Base-by-base conservation (phyloP, 2,888 invertebrate genomes). In the Odontothrips loti region DNA sequence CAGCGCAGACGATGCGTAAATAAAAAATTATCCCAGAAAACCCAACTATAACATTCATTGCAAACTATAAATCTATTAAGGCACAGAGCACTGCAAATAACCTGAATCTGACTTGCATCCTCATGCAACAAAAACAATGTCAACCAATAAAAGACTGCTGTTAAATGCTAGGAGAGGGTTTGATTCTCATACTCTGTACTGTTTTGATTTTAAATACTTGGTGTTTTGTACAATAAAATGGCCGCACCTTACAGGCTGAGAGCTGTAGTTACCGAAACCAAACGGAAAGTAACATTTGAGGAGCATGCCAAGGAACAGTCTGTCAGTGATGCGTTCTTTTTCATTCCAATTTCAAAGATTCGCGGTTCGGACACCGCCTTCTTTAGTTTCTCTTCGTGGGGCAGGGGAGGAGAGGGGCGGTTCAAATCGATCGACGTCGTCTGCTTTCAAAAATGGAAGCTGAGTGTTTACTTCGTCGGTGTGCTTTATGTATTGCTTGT, bases 361-460 rank as follows among this genome's bases (percentile, higher is more conserved):
- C 34, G 34, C 34, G 34, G 34, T 6, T 43, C 6, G 3, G 34
- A 43, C 34, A 43, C 34, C 6, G 34, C 34, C 34, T 43, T 43
- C 34, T 43, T 6, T 43, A 43, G 34, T 43, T 43, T 43, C 34
- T 43, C 3, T 43, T 43, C 34, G 51, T 51, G 10, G 51, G 51
- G 51, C 15, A 12, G 10, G 51, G 20, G 51, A 20, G 20, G 51
- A 51, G 51, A 51, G 51, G 51, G 20, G 51, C 2, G 10, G 20
- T 51, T 17, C 51, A 51, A 51, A 51, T 68, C 58, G n/a, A 58
- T 58, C n/a, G 58, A 15, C 23, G 68, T 68, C 68, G 68, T 68
- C 68, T 68, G 68, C 68, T 68, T 68, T 68, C 23, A 23, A 68
- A 68, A 68, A 68, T 68, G 68, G 68, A 68, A 23, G 68, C 68